Percentiles rank a stretch among this genome's conserved stretches.
Conservation (phyloP, 2,113 vertebrate genomes). For the Puntigrus tetrazona region DNA sequence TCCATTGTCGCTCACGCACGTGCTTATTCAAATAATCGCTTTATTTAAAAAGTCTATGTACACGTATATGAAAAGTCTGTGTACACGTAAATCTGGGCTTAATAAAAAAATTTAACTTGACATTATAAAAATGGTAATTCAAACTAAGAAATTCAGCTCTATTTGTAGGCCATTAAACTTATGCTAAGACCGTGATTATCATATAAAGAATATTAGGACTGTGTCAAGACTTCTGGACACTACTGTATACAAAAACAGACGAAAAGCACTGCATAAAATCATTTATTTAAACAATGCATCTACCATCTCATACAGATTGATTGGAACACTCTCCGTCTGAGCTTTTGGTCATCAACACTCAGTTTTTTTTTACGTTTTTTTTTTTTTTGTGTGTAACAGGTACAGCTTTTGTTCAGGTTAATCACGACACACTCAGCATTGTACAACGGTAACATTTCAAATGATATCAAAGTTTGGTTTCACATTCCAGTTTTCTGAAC, state of each 20-base stretch:
- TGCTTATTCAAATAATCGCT: no score
- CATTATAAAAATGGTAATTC: no score
- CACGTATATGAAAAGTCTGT: no score
- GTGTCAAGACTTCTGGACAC: not conserved
- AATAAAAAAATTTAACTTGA: no score
- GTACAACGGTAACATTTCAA: slow-evolving; percentile 48
- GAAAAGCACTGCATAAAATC: slow-evolving; percentile 65
- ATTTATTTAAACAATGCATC: slow-evolving; percentile 67
- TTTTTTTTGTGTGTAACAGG: slow-evolving; percentile 52
- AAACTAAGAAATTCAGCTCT: no score
- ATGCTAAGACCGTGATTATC: not conserved
- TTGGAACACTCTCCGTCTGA: slow-evolving; percentile 56
- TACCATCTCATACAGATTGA: slow-evolving; percentile 66
- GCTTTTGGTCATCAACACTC: slow-evolving; percentile 52
- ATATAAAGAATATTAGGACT: no score
- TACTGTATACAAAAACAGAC: not conserved
- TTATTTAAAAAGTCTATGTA: no score
- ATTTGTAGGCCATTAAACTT: not conserved
- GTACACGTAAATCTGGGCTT: no score
- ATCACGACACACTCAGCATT: slow-evolving; percentile 50
- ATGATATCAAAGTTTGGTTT: slow-evolving; percentile 43
- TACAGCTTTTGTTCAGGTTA: slow-evolving; percentile 56
- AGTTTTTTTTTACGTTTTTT: no score
- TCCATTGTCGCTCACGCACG: no score
- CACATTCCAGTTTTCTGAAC: slow-evolving; percentile 56